Conservation (phyloP, 2,888 invertebrate species). For the Chouioia cunea region DNA sequence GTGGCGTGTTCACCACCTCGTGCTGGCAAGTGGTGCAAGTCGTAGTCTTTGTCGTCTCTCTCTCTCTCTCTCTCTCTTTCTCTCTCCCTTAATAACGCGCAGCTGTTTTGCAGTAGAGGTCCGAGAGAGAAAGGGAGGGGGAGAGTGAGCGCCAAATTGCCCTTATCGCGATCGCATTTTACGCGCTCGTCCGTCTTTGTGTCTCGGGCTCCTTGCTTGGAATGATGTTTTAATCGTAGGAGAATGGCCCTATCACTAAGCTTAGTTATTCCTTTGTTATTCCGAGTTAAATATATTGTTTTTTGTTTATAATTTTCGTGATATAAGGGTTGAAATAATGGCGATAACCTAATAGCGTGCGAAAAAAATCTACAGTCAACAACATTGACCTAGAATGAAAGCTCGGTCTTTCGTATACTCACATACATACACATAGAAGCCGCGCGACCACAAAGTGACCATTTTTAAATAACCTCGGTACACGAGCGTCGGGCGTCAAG, state of each 20-base stretch:
- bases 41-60: slow-evolving; percentile 14
- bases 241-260: neutral
- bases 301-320: too few species aligned
- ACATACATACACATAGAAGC: too few species aligned
- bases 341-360: too few species aligned
- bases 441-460: too few species aligned
- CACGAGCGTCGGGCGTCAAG: neutral
- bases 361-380: too few species aligned
- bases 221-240: slow-evolving; percentile 12
- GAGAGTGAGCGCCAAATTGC: slow-evolving; percentile 31
- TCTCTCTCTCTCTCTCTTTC: neutral
- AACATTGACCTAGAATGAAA: too few species aligned
- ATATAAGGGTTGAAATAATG: too few species aligned
- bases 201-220: neutral
- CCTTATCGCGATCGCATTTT: slow-evolving; percentile 37
- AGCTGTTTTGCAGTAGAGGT: slow-evolving; percentile 22
- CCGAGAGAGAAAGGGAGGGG: neutral
- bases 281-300: too few species aligned
- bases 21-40: slow-evolving; percentile 43
- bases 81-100: slow-evolving; percentile 8
- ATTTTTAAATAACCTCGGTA: neutral
- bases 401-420: too few species aligned
- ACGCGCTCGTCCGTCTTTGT: neutral
- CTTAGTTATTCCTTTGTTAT: too few species aligned
- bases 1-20: slow-evolving; percentile 46